Conservation (phyloP, 2,797 vertebrate genomes). For the Schizopygopsis malacanthus region DNA sequence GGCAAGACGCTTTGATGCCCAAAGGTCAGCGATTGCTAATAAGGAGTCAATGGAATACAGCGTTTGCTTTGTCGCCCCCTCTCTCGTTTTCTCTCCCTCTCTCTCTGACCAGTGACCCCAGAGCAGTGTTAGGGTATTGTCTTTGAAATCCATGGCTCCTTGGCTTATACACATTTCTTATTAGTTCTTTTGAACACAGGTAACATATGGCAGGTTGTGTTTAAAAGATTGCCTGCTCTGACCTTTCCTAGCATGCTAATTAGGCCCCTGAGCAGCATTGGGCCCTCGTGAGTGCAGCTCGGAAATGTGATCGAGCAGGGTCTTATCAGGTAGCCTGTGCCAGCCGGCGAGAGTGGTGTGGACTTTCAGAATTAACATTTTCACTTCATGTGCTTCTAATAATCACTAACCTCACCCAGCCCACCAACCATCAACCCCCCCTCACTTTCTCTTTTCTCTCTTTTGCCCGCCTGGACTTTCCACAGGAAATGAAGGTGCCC, state of each 20-base stretch:
- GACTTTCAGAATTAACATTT: constrained; percentile 98
- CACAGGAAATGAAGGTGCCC: constrained; percentile 94
- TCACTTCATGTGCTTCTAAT: constrained; percentile 99
- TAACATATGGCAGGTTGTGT: constrained; percentile 91
- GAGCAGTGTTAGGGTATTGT: constrained; percentile 83
- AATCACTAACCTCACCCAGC: constrained; percentile 87
- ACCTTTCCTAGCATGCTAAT: constrained; percentile 96
- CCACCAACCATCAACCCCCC: constrained; percentile 71
- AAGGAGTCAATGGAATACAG: constrained; percentile 82
- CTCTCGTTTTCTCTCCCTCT: constrained; percentile 7
- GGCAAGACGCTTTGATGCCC: constrained; percentile 78
- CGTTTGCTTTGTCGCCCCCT: constrained; percentile 51
- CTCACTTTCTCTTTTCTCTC: constrained; percentile 59
- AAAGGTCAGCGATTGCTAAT: constrained; percentile 85
- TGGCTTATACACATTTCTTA: constrained; percentile 87
- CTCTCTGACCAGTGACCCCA: constrained; percentile 72
- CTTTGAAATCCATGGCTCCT: constrained; percentile 85
- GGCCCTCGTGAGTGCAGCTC: constrained; percentile 77
- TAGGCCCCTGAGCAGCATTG: constrained; percentile 86
- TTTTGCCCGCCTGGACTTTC: constrained; percentile 82
- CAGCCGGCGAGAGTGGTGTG: constrained; percentile 83
- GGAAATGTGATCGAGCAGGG: constrained; percentile 58
- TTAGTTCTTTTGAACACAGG: constrained; percentile 88
- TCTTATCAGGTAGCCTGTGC: constrained; percentile 87
- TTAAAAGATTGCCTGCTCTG: constrained; percentile 92